A percentile compares a stretch with the other conserved stretches of the same genome.
phyloP scores from a whole-genome alignment of 2,113 vertebrate genomes.

The Azemiops feae region DNA sequence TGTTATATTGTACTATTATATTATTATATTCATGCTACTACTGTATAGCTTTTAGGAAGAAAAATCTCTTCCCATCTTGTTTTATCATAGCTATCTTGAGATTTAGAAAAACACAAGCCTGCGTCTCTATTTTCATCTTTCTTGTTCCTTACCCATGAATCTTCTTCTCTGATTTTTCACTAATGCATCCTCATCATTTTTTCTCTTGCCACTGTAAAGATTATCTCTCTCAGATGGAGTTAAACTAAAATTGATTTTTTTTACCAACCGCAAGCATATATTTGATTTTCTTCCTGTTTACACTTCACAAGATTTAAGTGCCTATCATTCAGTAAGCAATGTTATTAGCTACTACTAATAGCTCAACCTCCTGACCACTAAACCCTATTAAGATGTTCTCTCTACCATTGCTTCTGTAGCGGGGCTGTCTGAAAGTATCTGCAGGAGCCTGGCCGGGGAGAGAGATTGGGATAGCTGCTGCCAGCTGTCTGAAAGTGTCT shows the following conservation, averaged over 20 bases:
- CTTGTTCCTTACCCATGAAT: not conserved
- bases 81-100: not conserved
- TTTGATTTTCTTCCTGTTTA: not conserved
- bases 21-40: not conserved
- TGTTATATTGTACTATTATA: not conserved
- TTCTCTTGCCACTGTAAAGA: not conserved
- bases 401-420: not conserved
- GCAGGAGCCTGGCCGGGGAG: too few species aligned
- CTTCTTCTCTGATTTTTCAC: not conserved
- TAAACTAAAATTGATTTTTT: not conserved
- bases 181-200: not conserved
- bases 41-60: not conserved
- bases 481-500: too few species aligned
- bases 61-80: not conserved
- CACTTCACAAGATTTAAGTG: not conserved
- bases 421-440: too few species aligned
- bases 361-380: not conserved
- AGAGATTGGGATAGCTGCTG: too few species aligned
- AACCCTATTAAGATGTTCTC: not conserved
- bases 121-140: not conserved
- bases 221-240: not conserved
- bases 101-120: not conserved
- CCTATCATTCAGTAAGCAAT: not conserved
- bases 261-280: not conserved
- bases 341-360: not conserved